Conservation (phyloP, 1,140 invertebrate genomes). For the Gonatopus flavifemur region DNA sequence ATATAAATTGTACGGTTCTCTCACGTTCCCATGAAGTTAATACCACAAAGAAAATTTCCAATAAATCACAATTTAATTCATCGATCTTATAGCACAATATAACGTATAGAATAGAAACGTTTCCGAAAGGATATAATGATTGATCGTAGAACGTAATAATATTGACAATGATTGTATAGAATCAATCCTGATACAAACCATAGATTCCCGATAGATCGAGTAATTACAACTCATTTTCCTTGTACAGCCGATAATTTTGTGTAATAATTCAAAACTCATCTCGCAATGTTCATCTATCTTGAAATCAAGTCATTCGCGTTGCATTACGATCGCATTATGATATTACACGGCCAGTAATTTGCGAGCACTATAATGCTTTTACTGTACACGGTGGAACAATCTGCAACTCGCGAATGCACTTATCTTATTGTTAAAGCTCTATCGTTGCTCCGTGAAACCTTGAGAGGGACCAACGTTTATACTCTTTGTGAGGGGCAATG, state of each 20-base stretch:
- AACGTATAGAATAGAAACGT: too few species aligned
- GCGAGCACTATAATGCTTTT: conserved; percentile 28
- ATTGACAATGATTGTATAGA: too few species aligned
- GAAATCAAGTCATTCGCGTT: conserved; percentile 34
- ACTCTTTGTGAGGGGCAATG: conserved; percentile 23
- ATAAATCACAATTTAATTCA: too few species aligned
- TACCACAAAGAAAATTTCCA: too few species aligned
- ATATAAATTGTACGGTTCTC: too few species aligned
- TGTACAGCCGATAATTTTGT: conserved; percentile 31
- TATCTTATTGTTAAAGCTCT: conserved; percentile 25
- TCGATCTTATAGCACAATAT: too few species aligned
- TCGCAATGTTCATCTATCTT: conserved; percentile 19
- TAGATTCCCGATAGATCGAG: too few species aligned
- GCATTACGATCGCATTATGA: conserved; percentile 38
- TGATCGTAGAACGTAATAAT: too few species aligned
- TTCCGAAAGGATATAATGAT: too few species aligned
- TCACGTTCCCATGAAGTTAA: too few species aligned
- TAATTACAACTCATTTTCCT: conserved; percentile 29
- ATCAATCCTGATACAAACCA: too few species aligned
- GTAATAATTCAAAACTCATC: conserved; percentile 22
- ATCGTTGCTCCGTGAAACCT: conserved; percentile 22
- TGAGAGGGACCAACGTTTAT: conserved; percentile 22
- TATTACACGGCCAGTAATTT: conserved; percentile 32
- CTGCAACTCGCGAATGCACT: conserved; percentile 32
- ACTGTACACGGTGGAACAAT: conserved; percentile 25